Evolutionary conservation across 2,797 vertebrate genomes (phyloP).

Genomic region (Falco naumanni): DNA sequence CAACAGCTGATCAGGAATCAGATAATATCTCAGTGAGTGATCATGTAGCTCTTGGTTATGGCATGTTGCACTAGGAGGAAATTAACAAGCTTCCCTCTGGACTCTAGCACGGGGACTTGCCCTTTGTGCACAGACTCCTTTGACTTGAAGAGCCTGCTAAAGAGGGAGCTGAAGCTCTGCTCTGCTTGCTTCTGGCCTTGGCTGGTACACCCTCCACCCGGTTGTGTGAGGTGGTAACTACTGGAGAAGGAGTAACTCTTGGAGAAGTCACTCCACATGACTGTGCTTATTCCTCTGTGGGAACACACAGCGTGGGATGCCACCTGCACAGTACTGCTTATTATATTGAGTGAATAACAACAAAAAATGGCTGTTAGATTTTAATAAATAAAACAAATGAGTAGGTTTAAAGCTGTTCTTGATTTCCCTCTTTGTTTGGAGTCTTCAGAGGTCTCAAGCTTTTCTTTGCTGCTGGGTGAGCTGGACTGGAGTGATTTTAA

Average conservation of each 20-base stretch:
- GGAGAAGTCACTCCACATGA: background rate
- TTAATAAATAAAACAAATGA: background rate
- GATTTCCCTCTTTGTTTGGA: background rate
- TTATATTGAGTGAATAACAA: background rate
- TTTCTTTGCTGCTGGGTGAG: background rate
- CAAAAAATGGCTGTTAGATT: background rate
- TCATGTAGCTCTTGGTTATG: background rate
- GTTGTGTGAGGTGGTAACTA: background rate
- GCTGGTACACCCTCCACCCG: background rate
- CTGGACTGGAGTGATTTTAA: background rate
- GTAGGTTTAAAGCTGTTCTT: background rate
- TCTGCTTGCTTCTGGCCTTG: background rate
- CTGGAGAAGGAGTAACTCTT: background rate
- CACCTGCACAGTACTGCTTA: background rate
- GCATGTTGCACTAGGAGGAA: background rate
- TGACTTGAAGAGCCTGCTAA: background rate
- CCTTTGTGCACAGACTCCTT: background rate
- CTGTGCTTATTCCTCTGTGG: background rate
- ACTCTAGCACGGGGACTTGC: background rate
- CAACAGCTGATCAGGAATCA: background rate
- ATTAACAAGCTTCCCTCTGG: background rate
- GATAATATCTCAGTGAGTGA: background rate
- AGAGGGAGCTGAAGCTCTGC: background rate
- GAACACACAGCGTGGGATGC: background rate
- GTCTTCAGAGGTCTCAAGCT: background rate